Conservation (phyloP, 2,888 invertebrate genomes). For the Idaea straminata region DNA sequence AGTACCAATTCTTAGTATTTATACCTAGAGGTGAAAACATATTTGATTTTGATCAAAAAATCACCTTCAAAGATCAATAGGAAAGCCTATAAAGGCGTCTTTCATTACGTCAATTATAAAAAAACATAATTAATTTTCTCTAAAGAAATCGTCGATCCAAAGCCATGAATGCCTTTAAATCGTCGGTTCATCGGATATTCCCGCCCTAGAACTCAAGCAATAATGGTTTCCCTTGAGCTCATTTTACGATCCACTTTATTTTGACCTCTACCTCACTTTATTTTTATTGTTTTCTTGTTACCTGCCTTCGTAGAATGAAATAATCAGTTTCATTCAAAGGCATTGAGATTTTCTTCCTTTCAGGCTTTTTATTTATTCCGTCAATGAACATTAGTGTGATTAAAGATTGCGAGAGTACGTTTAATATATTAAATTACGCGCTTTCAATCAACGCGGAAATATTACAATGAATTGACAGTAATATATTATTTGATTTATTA, state of each 20-base stretch:
- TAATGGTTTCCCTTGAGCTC: slow-evolving; percentile 25
- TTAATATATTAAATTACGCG: slow-evolving; percentile 9
- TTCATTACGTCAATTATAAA: slow-evolving; percentile 14
- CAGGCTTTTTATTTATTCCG: neutral
- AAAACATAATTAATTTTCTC: slow-evolving; percentile 15
- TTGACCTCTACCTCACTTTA: slow-evolving; percentile 29
- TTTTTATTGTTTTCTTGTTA: slow-evolving; percentile 31
- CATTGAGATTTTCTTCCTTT: slow-evolving; percentile 16
- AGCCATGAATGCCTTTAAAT: slow-evolving; percentile 14
- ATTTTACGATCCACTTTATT: slow-evolving; percentile 27
- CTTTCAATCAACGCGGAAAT: too few relatives aligned
- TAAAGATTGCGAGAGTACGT: neutral
- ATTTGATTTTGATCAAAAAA: neutral
- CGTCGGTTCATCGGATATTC: slow-evolving; percentile 9
- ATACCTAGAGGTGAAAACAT: neutral
- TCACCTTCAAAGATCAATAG: neutral
- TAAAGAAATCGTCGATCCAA: slow-evolving; percentile 11
- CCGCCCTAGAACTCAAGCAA: slow-evolving; percentile 17
- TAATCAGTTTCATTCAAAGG: slow-evolving; percentile 24
- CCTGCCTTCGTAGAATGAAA: slow-evolving; percentile 21
- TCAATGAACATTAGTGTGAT: slow-evolving; percentile 2
- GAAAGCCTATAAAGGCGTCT: neutral
- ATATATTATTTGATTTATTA: too few relatives aligned
- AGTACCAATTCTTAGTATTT: neutral
- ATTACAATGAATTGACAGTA: too few relatives aligned